Base-by-base conservation (phyloP, 1,140 invertebrate species). In the Odontomachus brunneus region DNA sequence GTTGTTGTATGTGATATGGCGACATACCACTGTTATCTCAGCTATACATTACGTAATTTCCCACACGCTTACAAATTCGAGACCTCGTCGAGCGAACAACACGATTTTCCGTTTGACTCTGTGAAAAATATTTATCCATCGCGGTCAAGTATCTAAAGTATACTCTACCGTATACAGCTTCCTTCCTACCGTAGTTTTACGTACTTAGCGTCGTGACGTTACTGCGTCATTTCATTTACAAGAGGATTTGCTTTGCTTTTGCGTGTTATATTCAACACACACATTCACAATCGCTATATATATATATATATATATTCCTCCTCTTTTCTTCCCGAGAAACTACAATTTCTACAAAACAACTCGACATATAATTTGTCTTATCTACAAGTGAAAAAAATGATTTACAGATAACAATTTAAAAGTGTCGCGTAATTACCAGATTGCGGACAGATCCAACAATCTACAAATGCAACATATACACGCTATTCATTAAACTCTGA, bases 1-100 rank as follows among this genome's bases (percentile, higher is more conserved):
- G 84, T 88, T 19, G 66, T 84, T 87, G 48, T 89, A 86, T 65
- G 74, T 90, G 89, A 91, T 91, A 90, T 86, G 87, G 89, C 80
- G 83, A 69, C 49, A 81, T 87, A 86, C 89, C 86, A 85, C 53
- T 80, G 67, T 86, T 84, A 84, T 71, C 71, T 57, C 44, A 78
- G 59, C 75, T 86, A 87, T 81, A 63, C 59, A 60, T 65, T 65
- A 87, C 83, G 80, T 22, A 83, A 86, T 84, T 82, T 76, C 66
- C 86, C 86, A 82, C 62, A 53, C 74, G 60, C 51, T 73, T 22
- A 69, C 65, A 49, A 63, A 49, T 82, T 74, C 19, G 33, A 62
- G 49, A 78, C 26, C 49, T 12, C 38, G 48, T 49, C 48, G 14
- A 74, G 66, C 51, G 4, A 75, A 73, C 33, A n/a, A 49, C 48